These are phyloP conservation scores for Exephanes ischioxanthus DNA, from an alignment of 2,888 invertebrate genomes.

Conservation along the genomic window DNA sequence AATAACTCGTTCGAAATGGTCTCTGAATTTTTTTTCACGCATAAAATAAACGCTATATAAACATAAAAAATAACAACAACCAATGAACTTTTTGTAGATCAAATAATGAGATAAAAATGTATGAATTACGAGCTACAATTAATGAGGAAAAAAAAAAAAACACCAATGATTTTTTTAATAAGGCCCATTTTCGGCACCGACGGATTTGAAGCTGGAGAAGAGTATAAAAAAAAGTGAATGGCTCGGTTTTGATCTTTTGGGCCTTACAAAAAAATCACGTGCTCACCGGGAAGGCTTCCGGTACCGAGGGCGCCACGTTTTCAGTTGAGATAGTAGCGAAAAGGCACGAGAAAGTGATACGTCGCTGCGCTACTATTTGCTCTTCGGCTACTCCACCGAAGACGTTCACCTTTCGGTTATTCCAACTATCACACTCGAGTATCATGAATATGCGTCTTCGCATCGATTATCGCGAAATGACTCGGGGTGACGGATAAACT, in stretches of 20 bases:
- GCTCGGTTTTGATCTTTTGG: constrained; percentile 26
- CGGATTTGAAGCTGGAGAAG: neutral
- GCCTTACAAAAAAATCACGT: constrained; percentile 32
- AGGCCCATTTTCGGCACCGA: neutral
- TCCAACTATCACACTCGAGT: neutral
- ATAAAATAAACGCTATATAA: neutral
- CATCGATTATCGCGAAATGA: neutral
- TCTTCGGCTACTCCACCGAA: constrained; percentile 65
- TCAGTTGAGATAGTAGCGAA: constrained; percentile 74
- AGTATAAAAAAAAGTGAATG: neutral
- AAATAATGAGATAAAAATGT: neutral
- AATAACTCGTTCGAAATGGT: constrained; percentile 80
- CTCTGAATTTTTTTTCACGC: neutral
- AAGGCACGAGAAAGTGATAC: constrained; percentile 75
- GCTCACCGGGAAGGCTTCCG: constrained; percentile 71
- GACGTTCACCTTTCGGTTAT: constrained; percentile 73
- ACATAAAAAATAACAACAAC: constrained; percentile 5
- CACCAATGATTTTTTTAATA: neutral
- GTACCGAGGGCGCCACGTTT: constrained; percentile 74
- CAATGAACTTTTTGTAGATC: neutral
- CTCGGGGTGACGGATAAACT: neutral
- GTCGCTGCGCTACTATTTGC: constrained; percentile 53
- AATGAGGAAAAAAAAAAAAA: neutral
- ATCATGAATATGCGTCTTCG: neutral
- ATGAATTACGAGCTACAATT: neutral